Evolutionary conservation across 2,888 invertebrate species (phyloP), one percentile per base, ranked within the genome.

Genomic region (Scotopteryx bipunctaria): DNA sequence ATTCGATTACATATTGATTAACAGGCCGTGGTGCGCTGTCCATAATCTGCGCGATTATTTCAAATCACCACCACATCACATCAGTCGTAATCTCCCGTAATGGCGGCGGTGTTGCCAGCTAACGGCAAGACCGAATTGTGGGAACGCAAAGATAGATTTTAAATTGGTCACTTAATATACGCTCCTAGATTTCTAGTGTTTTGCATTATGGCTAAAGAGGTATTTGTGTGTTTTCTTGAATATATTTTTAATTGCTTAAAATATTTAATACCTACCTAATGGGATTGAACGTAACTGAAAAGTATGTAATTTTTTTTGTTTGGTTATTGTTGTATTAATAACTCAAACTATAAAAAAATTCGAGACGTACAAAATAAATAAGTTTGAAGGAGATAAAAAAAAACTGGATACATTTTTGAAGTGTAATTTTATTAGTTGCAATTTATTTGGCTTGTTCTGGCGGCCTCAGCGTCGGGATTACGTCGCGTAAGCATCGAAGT

Each of bases 21-120:
- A 80, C 81, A 73, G 75, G 74, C 68, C 66, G 71, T 71, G 76
- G 75, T 74, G 67, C 68, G 65, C 61, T 67, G 51, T 33, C 27
- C 32, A 77, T 86, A 85, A 86, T 86, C 86, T 78, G 76, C 67
- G 84, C 79, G 85, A 88, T 89, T 88, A 89, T 89, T 88, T 89
- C 83, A 86, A 87, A 89, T 89, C 83, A 80, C 82, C 84, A 74
- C 73, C 82, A 81, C 84, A 81, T 86, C 78, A 86, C 86, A 87
- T 84, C 86, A 85, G 78, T 77, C 78, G 84, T 87, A 86, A 88
- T 86, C 88, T 85, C 77, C 69, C 63, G 73, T 82, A 83, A 87
- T 85, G 79, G 71, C 77, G 74, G 76, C 66, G 57, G 63, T 61
- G 52, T 57, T 74, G 66, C 64, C 69, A 70, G 27, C 41, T 48